A percentile compares a stretch with the other conserved stretches of the same genome.
Evolutionary conservation across 1,140 invertebrate species (phyloP).

Genomic region (Platyscapa corneri): DNA sequence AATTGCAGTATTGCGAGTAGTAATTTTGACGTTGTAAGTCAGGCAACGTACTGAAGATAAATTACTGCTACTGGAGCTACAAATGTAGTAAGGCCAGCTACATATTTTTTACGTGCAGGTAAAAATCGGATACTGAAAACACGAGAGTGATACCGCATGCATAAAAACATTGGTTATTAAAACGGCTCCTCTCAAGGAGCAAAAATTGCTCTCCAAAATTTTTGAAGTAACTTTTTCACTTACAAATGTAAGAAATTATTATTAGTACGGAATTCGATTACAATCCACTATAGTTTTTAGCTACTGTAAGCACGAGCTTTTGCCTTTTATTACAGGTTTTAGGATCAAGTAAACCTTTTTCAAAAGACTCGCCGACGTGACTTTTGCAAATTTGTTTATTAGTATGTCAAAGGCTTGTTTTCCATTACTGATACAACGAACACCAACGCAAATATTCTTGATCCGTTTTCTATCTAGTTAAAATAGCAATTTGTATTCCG

Average conservation of each 20-base stretch:
- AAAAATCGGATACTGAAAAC: background rate
- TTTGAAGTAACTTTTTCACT: conserved; percentile 2
- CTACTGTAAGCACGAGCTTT: background rate
- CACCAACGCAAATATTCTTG: too few species aligned
- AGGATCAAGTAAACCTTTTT: background rate
- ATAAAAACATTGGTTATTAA: conserved; percentile 7
- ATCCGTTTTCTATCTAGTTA: too few species aligned
- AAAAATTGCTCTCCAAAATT: background rate
- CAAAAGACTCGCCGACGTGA: background rate
- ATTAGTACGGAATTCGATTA: background rate
- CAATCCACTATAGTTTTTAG: background rate
- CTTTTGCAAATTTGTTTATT: too few species aligned
- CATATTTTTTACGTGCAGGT: conserved; percentile 8
- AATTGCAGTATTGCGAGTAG: background rate
- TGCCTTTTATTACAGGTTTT: background rate
- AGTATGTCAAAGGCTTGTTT: too few species aligned
- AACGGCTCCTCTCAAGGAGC: background rate
- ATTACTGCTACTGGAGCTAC: background rate
- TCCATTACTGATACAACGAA: too few species aligned
- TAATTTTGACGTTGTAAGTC: conserved; percentile 15
- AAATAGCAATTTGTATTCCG: too few species aligned
- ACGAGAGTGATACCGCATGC: background rate
- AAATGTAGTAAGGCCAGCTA: conserved; percentile 1
- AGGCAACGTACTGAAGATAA: background rate
- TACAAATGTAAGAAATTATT: background rate